phyloP scores from a whole-genome alignment of 2,113 vertebrate genomes.

The Sorex fumeus region DNA sequence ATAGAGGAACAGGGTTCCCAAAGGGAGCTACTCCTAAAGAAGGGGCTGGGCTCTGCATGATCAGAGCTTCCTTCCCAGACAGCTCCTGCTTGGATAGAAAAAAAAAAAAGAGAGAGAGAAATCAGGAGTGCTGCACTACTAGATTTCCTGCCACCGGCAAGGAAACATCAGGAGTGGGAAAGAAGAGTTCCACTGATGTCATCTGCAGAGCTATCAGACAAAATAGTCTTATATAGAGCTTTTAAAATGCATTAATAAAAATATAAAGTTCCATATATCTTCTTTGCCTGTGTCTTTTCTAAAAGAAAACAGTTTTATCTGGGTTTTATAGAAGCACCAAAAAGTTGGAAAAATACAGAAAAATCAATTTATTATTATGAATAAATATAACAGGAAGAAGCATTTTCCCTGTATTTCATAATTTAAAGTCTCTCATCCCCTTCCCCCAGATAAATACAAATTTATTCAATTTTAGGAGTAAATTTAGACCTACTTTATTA shows the following conservation, averaged over 20 bases:
- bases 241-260: background rate
- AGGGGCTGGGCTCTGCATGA: background rate
- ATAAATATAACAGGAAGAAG: background rate
- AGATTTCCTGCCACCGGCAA: slow-evolving; percentile 38
- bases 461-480: background rate
- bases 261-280: background rate
- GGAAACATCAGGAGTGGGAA: slow-evolving; percentile 42
- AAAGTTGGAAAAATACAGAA: background rate
- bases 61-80: slow-evolving; percentile 10
- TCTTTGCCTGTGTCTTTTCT: background rate
- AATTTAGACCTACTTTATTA: background rate
- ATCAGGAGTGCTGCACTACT: slow-evolving; percentile 10
- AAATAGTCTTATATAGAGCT: background rate
- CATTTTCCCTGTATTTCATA: background rate
- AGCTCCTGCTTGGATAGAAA: slow-evolving; percentile 5
- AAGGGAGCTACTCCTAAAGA: background rate
- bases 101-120: background rate
- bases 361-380: background rate
- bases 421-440: background rate
- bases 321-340: background rate
- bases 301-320: background rate
- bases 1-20: background rate
- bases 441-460: background rate
- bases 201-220: background rate
- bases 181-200: slow-evolving; percentile 42